A percentile compares a stretch with the other conserved stretches of the same genome.
phyloP scores from a whole-genome alignment of 2,113 vertebrate genomes.

The Catharus fuscescens region DNA sequence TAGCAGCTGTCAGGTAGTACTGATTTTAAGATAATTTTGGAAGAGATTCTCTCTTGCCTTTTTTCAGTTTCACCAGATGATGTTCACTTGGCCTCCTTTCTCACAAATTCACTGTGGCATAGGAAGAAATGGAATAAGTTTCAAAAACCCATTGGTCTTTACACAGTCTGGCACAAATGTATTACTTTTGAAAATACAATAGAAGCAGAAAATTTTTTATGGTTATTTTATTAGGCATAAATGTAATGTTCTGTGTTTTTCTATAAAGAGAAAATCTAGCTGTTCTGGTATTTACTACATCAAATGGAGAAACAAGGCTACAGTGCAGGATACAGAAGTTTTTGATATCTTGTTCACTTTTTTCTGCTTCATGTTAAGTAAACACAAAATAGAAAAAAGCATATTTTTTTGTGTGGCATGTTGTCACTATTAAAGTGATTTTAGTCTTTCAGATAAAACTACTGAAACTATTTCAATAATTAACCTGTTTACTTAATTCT shows the following conservation, averaged over 20 bases:
- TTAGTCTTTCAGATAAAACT: neutral
- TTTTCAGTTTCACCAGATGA: neutral
- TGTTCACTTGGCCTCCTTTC: neutral
- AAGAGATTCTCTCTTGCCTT: neutral
- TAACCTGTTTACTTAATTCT: neutral
- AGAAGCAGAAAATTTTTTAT: neutral
- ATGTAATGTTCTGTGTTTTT: neutral
- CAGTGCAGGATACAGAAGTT: neutral
- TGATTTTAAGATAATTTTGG: neutral
- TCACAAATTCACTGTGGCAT: neutral
- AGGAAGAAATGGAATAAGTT: neutral
- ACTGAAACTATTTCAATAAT: neutral
- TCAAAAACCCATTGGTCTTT: neutral
- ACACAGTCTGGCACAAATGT: neutral
- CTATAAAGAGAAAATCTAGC: neutral
- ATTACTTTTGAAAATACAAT: neutral
- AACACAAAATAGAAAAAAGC: neutral
- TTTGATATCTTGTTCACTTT: neutral
- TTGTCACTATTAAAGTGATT: neutral
- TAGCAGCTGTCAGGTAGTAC: neutral
- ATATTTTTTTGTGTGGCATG: neutral
- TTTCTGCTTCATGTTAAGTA: neutral
- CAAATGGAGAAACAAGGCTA: neutral
- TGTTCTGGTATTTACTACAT: neutral
- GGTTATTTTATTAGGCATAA: neutral